Base-by-base conservation (phyloP, 2,113 vertebrate species). In the Pseudolaguvia tuberculata region DNA sequence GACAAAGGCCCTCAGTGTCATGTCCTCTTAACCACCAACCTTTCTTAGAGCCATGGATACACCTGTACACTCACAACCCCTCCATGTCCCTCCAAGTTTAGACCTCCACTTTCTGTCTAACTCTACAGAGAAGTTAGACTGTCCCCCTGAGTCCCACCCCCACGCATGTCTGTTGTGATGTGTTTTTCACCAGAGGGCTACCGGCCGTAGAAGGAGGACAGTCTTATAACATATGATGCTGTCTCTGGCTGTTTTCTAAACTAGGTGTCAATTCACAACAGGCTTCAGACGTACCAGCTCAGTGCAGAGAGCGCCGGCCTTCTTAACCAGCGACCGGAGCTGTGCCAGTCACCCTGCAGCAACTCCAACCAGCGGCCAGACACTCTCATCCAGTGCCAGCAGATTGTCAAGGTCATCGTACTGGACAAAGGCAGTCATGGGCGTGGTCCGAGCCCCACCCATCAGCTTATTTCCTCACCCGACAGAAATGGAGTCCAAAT, bases 191-290 rank as follows among this genome's bases (percentile, higher is more conserved):
- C 89, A 88, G 89, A 91, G 90, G 89, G 90, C 89, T 88, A 87
- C 87, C 80, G 86, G 80, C 76, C 79, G 78, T 87, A 91, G 90
- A 90, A 91, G 89, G 90, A 93, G 79, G 85, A 92, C 94, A 92
- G 95, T 94, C 92, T 94, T 92, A 94, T 97, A 98, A 98, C 95
- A 92, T 95, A 91, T 94, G 94, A 97, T 92, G 95, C 96, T 98
- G 90, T 98, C 95, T 98, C 91, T 98, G 97, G 90, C 95, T 99
- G 95, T 99, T 97, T 91, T 98, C 97, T 99, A 98, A 99, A 98
- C 95, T 99, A 99, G 97, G 97, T 99, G 94, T 99, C 97, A 96
- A 98, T 99, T 98, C 97, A 99, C 95, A 98, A 99, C 96, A 99
- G 97, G 96, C 96, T 96, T 95, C 96, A 98, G 94, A 96, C 93